These are phyloP conservation scores for Drosophila varians DNA, from an alignment of 1,140 invertebrate genomes.

Conservation along the genomic window DNA sequence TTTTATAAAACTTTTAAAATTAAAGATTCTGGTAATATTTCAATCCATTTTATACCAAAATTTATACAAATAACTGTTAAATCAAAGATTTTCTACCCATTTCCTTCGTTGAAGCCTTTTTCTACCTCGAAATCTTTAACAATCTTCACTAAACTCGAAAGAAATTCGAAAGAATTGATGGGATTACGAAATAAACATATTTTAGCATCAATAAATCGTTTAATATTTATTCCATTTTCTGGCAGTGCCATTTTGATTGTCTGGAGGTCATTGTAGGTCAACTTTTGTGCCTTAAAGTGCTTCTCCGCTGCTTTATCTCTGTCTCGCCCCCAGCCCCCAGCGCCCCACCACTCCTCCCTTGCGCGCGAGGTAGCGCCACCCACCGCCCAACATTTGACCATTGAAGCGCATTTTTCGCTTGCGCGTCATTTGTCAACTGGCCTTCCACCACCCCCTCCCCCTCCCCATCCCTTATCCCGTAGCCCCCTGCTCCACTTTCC, in stretches of 20 bases:
- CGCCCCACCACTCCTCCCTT: neutral
- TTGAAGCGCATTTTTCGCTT: conserved; percentile 79
- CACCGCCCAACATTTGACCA: conserved; percentile 66
- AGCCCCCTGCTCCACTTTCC: neutral
- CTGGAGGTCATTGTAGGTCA: conserved; percentile 65
- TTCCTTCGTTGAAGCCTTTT: too few relatives aligned
- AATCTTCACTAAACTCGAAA: too few relatives aligned
- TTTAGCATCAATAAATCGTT: neutral
- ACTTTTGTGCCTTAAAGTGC: conserved; percentile 44
- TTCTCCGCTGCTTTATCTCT: conserved; percentile 31
- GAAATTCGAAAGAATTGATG: too few relatives aligned
- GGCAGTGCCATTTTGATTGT: conserved; percentile 18
- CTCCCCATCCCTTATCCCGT: too few relatives aligned
- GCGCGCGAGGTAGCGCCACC: neutral
- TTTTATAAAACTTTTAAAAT: too few relatives aligned
- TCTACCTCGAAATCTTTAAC: too few relatives aligned
- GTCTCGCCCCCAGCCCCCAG: neutral
- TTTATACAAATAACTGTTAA: too few relatives aligned
- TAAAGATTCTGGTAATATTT: too few relatives aligned
- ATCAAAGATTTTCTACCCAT: too few relatives aligned
- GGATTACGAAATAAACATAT: neutral
- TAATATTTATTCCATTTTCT: neutral
- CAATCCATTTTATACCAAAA: too few relatives aligned
- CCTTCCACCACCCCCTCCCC: neutral
- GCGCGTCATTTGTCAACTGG: conserved; percentile 78